Evolutionary conservation across 2,797 vertebrate species (phyloP).

Genomic region (Prunella strophiata): DNA sequence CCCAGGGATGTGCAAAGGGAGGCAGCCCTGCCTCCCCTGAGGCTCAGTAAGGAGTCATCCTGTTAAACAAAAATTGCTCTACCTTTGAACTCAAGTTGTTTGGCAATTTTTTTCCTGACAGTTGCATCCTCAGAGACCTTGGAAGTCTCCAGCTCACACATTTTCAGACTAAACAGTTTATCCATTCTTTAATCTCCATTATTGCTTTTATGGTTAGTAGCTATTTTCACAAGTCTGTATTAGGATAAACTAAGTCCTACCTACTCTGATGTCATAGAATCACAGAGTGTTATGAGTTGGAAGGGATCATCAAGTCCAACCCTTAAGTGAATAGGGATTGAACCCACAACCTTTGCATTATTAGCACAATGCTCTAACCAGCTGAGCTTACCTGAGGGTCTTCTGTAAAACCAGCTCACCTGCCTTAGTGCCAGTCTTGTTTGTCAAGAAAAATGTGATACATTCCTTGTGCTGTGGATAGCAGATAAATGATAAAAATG

Average conservation of each 20-base stretch:
- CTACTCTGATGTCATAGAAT: neutral
- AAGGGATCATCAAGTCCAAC: neutral
- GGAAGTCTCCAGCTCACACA: neutral
- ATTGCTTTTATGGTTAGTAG: neutral
- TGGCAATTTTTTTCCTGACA: neutral
- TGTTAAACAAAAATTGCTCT: neutral
- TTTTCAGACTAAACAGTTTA: constrained; percentile 43
- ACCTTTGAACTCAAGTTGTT: constrained; percentile 5
- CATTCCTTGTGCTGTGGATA: neutral
- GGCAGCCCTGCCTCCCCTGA: neutral
- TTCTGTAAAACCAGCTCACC: neutral
- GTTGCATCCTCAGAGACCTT: neutral
- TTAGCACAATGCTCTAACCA: neutral
- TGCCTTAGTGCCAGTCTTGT: neutral
- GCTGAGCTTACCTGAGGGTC: neutral
- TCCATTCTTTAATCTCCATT: neutral
- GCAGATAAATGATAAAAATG: neutral
- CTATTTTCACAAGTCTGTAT: neutral
- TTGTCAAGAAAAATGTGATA: neutral
- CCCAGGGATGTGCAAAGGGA: neutral
- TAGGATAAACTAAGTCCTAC: neutral
- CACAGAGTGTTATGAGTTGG: neutral
- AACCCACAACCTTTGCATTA: neutral
- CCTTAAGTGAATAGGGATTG: neutral
- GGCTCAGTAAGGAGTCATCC: neutral